Base-by-base conservation (phyloP, 2,797 vertebrate species). In the Pseudotriccus pelzelni region DNA sequence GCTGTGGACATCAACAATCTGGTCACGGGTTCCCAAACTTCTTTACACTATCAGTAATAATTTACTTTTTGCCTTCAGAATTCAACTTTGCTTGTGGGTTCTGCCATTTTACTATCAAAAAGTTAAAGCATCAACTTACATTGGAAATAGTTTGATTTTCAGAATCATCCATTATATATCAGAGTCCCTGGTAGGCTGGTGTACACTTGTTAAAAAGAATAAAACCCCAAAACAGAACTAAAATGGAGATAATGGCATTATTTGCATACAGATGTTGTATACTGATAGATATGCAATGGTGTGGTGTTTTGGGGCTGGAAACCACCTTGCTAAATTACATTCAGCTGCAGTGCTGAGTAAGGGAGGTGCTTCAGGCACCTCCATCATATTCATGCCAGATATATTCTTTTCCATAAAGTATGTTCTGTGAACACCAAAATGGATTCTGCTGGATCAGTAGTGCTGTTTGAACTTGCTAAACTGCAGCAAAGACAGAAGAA, bases 401-500 rank as follows among this genome's bases (percentile, higher is more conserved):
- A 47, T 5, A 89, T 72, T 46, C 23, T 27, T 72, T 86, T 27
- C 62, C 18, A 44, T 68, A 34, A 91, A 73, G 41, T 21, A 32
- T 39, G 15, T 28, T 46, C 75, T 83, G 18, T 64, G 53, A 86
- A 66, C 69, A 66, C 36, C 36, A 69, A 39, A 90, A 88, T 69
- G 55, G 39, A 52, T 88, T 90, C 72, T 78, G 52, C 13, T 22
- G 68, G 66, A 59, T 79, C 47, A 52, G 43, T 8, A 67, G 43
- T 25, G 34, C 36, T 81, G 9, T 59, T 86, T 79, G 59, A 90
- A 63, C 63, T 63, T 41, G 19, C 32, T 81, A 82, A 91, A 88
- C 83, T 76, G 66, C 80, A 90, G 46, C 44, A 87, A 90, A 93
- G 74, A 39, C 70, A 72, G 74, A 70, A 70, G n/a, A 24, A 73